Evolutionary conservation across 2,797 vertebrate genomes (phyloP), one percentile per base, ranked within the genome.

Genomic region (Phaenicophaeus curvirostris): DNA sequence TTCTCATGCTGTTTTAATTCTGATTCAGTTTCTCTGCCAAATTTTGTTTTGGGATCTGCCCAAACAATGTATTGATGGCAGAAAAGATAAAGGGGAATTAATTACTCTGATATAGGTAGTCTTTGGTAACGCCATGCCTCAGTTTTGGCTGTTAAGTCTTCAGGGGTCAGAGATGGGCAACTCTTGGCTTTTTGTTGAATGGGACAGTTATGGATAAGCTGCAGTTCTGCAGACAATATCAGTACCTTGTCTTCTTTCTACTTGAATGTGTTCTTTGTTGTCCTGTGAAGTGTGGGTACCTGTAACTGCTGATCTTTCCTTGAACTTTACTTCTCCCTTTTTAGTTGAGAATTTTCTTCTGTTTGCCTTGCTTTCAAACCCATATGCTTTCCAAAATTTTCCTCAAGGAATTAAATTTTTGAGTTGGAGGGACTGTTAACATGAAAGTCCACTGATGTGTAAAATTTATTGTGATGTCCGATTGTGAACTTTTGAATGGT

Each of bases 401-500:
- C 31, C 33, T 71, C 8, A 6, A 19, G 73, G 59, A 55, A 73
- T 80, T 75, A 67, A 35, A 39, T 66, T 88, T 77, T 61, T 66
- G 79, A 85, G 35, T 25, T 61, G 16, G 42, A 69, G 58, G 21
- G 39, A 30, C 51, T 88, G 87, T 90, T 83, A 85, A 72, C 37
- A 44, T 72, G 20, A 18, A 83, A 66, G 39, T 74, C 83, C 68
- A 27, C 23, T 67, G 37, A n/a, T 61, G 14, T 8, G 8, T 92
- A 59, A 59, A 74, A 68, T 69, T 37, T 86, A 4, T 61, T 81
- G 48, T 46, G 31, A 65, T 71, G 11, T 89, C 78, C 84, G 58
- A 90, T 84, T 48, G 57, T 59, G 71, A 89, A 55, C 50, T 91
- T 85, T 51, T 85, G 83, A 91, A 74, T 78, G 88, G 53, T 74